Evolutionary conservation across 2,797 vertebrate species (phyloP).

Genomic region (Lophotriccus pileatus): DNA sequence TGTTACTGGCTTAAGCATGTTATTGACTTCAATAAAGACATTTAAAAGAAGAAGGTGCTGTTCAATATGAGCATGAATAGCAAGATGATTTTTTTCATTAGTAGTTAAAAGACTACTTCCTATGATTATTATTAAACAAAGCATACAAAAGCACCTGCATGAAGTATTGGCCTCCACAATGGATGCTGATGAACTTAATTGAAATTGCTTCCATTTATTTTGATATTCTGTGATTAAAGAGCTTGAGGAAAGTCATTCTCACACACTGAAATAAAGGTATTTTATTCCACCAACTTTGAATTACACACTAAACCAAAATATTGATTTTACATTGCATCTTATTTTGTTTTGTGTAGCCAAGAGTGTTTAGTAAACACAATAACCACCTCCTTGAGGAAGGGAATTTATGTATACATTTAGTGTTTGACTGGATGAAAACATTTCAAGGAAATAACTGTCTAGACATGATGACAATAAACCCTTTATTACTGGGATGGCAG

Average conservation of each 20-base stretch:
- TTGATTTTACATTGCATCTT: not conserved
- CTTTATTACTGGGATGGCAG: constrained; percentile 40
- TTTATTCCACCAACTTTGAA: not conserved
- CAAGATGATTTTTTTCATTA: not conserved
- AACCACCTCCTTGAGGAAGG: not conserved
- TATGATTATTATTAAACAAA: constrained; percentile 54
- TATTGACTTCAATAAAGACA: not conserved
- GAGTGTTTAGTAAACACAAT: not conserved
- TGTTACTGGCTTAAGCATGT: not conserved
- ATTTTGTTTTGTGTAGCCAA: not conserved
- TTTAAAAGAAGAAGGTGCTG: not conserved
- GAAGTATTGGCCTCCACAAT: not conserved
- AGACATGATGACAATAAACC: constrained; percentile 48
- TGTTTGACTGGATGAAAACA: constrained; percentile 12
- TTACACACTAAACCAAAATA: not conserved
- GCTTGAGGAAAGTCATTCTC: not conserved
- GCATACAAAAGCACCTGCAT: not conserved
- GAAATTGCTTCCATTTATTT: not conserved
- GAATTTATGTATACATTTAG: constrained; percentile 35
- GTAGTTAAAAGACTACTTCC: not conserved
- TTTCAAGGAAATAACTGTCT: constrained; percentile 54
- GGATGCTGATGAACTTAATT: not conserved
- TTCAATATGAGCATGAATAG: not conserved
- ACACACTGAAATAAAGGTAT: not conserved
- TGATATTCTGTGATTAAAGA: constrained; percentile 2